A percentile compares a stretch with the other conserved stretches of the same genome.
phyloP scores from a whole-genome alignment of 2,888 invertebrate species.

The Eupsilia transversa region DNA sequence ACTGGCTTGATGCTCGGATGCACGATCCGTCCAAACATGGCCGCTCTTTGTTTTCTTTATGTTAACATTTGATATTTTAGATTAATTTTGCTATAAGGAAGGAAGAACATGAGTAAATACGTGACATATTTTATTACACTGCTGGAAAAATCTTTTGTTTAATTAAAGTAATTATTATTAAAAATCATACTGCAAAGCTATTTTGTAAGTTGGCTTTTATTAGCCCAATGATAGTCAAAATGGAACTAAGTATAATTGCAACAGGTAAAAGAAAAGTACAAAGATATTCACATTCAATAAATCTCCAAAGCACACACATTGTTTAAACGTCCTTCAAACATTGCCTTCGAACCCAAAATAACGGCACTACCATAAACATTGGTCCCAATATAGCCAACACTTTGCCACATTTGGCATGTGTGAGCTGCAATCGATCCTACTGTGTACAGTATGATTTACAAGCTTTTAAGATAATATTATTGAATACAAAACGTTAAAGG shows the following conservation, averaged over 20 bases:
- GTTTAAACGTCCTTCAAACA: slow-evolving; percentile 44
- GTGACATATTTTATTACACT: not conserved
- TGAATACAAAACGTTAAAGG: slow-evolving; percentile 25
- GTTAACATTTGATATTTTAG: slow-evolving; percentile 13
- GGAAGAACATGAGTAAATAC: not conserved
- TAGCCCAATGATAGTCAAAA: not conserved
- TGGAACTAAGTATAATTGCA: not conserved
- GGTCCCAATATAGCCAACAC: slow-evolving; percentile 39
- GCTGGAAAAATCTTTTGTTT: not conserved
- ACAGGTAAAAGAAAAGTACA: not conserved
- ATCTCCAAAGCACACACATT: slow-evolving; percentile 1
- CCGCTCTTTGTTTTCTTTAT: slow-evolving; percentile 61
- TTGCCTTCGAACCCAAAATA: slow-evolving; percentile 33
- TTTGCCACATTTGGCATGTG: slow-evolving; percentile 38
- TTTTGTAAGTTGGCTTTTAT: not conserved
- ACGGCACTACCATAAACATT: slow-evolving; percentile 35
- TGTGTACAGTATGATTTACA: slow-evolving; percentile 34
- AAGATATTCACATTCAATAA: not conserved
- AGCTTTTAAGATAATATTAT: slow-evolving; percentile 38
- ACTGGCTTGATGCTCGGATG: slow-evolving; percentile 55
- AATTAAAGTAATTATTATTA: not conserved
- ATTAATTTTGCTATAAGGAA: not conserved
- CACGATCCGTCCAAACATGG: slow-evolving; percentile 60
- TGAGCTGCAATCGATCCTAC: slow-evolving; percentile 33
- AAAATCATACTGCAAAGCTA: not conserved